Evolutionary conservation across 23 tunicate genomes (phyloP).

Genomic region (Halocynthia roretzi): DNA sequence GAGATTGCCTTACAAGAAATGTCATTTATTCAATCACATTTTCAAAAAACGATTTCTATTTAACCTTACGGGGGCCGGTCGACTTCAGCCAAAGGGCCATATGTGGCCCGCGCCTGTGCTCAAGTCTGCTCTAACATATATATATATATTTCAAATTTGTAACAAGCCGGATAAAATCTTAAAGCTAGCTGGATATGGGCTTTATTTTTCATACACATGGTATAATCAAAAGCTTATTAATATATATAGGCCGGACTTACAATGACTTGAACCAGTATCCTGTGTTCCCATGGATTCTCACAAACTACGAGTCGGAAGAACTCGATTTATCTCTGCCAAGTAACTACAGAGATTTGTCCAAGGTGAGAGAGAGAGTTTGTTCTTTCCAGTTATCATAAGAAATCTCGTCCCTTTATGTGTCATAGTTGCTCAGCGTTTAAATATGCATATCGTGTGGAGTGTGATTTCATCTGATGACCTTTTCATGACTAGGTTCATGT

Average conservation of each 20-base stretch:
- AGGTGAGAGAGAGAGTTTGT: slow-evolving; percentile 32
- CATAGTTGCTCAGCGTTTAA: not conserved
- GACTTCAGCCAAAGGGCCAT: no score
- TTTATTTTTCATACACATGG: no score
- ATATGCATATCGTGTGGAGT: not conserved
- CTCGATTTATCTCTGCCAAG: slow-evolving; percentile 82
- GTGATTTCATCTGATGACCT: not conserved
- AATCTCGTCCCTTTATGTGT: not conserved
- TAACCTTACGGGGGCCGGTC: no score
- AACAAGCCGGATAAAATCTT: no score
- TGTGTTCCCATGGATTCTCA: slow-evolving; percentile 93
- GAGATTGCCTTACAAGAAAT: no score
- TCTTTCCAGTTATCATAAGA: not conserved
- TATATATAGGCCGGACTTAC: slow-evolving; percentile 68
- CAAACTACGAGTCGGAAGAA: slow-evolving; percentile 75
- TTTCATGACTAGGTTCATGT: not conserved
- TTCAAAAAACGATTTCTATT: no score
- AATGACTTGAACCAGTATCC: slow-evolving; percentile 98
- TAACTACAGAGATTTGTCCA: slow-evolving; percentile 78
- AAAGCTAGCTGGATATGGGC: no score
- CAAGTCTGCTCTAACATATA: no score
- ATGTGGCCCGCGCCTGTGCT: no score
- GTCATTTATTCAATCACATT: no score
- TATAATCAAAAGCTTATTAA: not conserved
- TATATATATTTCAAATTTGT: no score